Conservation (phyloP, 2,797 vertebrate species). For the Muscicapa striata region DNA sequence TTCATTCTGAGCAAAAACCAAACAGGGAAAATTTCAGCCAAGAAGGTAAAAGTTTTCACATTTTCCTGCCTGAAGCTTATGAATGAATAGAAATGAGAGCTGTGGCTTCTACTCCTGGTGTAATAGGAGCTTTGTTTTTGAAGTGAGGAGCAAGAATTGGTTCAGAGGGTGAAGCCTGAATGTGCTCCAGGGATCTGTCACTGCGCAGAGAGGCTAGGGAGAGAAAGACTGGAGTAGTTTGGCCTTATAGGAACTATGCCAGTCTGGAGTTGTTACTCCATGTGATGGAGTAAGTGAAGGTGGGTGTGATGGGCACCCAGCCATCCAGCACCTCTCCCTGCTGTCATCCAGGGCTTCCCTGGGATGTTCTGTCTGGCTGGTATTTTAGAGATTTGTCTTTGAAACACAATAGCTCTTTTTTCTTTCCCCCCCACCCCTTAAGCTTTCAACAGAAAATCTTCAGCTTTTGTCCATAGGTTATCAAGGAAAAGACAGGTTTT, state of each 20-base stretch:
- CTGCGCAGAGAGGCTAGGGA: background rate
- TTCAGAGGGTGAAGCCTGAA: background rate
- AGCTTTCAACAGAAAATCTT: background rate
- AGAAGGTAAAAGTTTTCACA: background rate
- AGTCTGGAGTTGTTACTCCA: background rate
- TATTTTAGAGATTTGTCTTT: background rate
- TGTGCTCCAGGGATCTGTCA: background rate
- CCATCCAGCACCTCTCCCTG: background rate
- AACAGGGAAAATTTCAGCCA: background rate
- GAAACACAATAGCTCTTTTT: background rate
- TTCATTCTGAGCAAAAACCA: background rate
- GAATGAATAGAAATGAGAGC: background rate
- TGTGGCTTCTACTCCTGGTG: background rate
- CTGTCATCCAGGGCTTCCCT: background rate
- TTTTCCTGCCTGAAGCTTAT: slow-evolving; percentile 5
- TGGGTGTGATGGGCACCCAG: slow-evolving; percentile 10
- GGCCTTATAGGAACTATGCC: background rate
- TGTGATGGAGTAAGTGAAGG: background rate
- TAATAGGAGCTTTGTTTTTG: background rate
- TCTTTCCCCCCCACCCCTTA: background rate
- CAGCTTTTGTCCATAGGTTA: background rate
- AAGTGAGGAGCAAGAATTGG: background rate
- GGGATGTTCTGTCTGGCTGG: background rate
- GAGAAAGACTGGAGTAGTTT: background rate
- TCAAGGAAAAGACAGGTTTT: background rate